Evolutionary conservation across 1,140 invertebrate genomes (phyloP), one percentile per base, ranked within the genome.

Genomic region (Drosophila ficusphila): DNA sequence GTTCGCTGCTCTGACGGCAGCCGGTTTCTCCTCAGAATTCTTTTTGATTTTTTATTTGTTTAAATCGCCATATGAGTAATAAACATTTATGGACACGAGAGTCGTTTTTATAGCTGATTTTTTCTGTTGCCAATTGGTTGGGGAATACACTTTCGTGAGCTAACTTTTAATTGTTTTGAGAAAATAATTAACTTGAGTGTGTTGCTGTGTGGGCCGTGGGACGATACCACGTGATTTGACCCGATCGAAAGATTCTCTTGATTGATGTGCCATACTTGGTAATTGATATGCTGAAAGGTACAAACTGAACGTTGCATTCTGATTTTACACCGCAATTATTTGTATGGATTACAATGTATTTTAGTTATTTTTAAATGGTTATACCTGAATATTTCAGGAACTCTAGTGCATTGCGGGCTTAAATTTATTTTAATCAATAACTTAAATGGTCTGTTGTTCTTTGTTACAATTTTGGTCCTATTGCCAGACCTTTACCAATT

Each of bases 51-150:
- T 44, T 67, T 65, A 73, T 69, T 69, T 64, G 39, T 44, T 76
- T 51, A 44, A 68, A 71, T 62, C 56, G 52, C 27, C 18, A 64
- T 44, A 42, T 82, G 70, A 83, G 54, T 74, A 77, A 77, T 39
- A 47, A 33, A 82, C 27, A 82, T 65, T 65, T 57, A 57, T 62
- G 56, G 57, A 56, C 65, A 67, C 51, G 58, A 38, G 36, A 53
- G 36, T 36, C 31, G 38, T 25, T 34, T 53, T 58, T 25, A 12
- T 36, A 41, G 36, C n/a, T 2, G 34, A 51, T 34, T 54, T 31
- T 31, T 14, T 9, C 23, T 18, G 46, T 39, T 49, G 29, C 41
- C 53, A 57, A 48, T 56, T 73, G 56, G 46, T 31, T n/a, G 42
- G 38, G 36, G 27, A 38, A 36, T 21, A 23, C 49, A 34, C 31